Evolutionary conservation across 2,113 vertebrate genomes (phyloP).

Genomic region (Callaeas wilsoni): DNA sequence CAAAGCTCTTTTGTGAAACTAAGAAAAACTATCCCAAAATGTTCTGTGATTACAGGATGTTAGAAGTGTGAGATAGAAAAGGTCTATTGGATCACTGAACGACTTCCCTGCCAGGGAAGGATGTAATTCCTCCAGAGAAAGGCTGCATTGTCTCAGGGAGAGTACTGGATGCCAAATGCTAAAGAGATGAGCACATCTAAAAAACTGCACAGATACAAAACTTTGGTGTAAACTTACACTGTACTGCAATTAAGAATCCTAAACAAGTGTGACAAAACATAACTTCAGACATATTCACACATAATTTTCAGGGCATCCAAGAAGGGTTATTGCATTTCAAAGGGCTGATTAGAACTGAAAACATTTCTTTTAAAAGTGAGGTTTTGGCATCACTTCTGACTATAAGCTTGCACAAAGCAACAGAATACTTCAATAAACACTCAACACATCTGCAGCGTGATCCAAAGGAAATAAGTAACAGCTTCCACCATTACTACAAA

Average conservation of each 20-base stretch:
- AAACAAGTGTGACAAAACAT: not conserved
- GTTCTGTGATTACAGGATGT: slow-evolving; percentile 61
- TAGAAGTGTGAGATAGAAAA: slow-evolving; percentile 55
- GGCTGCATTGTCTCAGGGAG: not conserved
- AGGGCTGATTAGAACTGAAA: not conserved
- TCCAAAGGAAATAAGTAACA: slow-evolving; percentile 19
- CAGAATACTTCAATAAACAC: not conserved
- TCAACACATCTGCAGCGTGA: not conserved
- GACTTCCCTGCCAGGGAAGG: slow-evolving; percentile 12
- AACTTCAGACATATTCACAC: not conserved
- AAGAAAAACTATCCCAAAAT: slow-evolving; percentile 32
- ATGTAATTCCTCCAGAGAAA: slow-evolving; percentile 39
- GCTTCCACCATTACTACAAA: not conserved
- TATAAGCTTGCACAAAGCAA: not conserved
- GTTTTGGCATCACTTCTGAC: not conserved
- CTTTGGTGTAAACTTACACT: not conserved
- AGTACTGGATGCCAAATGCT: slow-evolving; percentile 6
- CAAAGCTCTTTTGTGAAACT: slow-evolving; percentile 49
- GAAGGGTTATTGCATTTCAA: not conserved
- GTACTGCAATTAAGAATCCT: not conserved
- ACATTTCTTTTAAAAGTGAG: not conserved
- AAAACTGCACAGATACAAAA: not conserved
- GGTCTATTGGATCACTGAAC: slow-evolving; percentile 5
- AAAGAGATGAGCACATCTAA: slow-evolving; percentile 20
- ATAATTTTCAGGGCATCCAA: not conserved